A percentile compares a stretch with the other conserved stretches of the same genome.
Evolutionary conservation across 2,113 vertebrate genomes (phyloP).

Genomic region (Chitala chitala): DNA sequence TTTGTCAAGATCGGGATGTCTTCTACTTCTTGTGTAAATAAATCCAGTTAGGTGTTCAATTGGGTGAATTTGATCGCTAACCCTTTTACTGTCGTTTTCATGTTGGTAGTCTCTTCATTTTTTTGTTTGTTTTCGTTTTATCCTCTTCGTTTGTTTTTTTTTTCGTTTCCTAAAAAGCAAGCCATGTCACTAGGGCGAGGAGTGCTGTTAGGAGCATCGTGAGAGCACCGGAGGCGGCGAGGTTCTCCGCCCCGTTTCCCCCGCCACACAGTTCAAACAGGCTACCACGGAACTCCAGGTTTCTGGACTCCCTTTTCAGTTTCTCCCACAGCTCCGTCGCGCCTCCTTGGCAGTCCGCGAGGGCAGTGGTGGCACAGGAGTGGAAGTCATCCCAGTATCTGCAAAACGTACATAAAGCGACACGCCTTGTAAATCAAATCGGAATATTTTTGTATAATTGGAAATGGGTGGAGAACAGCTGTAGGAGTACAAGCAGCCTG

Average conservation of each 20-base stretch:
- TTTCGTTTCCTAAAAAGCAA: constrained; percentile 58
- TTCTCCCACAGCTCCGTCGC: constrained; percentile 82
- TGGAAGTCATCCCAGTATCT: constrained; percentile 85
- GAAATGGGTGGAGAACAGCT: too few species aligned
- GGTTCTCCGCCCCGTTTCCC: constrained; percentile 57
- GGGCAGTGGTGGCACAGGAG: constrained; percentile 74
- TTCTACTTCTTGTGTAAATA: constrained; percentile 36
- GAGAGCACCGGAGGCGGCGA: constrained; percentile 44
- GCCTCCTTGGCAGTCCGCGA: constrained; percentile 81
- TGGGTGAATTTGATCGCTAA: constrained; percentile 40
- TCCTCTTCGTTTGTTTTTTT: constrained; percentile 18
- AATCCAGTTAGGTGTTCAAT: constrained; percentile 49
- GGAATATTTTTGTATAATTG: too few species aligned
- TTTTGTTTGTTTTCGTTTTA: constrained; percentile 21
- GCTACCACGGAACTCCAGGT: constrained; percentile 80
- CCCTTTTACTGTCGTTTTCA: constrained; percentile 29
- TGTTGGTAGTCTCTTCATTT: constrained; percentile 27
- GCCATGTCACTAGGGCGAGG: constrained; percentile 66
- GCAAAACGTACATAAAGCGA: constrained; percentile 26
- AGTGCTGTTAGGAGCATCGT: constrained; percentile 64
- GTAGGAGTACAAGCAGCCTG: too few species aligned
- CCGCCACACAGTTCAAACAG: constrained; percentile 79
- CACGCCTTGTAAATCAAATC: background rate
- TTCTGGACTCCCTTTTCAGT: constrained; percentile 78
- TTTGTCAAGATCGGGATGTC: constrained; percentile 35